These are phyloP conservation scores for Delia radicum DNA, from an alignment of 1,140 invertebrate genomes.

Conservation along the genomic window DNA sequence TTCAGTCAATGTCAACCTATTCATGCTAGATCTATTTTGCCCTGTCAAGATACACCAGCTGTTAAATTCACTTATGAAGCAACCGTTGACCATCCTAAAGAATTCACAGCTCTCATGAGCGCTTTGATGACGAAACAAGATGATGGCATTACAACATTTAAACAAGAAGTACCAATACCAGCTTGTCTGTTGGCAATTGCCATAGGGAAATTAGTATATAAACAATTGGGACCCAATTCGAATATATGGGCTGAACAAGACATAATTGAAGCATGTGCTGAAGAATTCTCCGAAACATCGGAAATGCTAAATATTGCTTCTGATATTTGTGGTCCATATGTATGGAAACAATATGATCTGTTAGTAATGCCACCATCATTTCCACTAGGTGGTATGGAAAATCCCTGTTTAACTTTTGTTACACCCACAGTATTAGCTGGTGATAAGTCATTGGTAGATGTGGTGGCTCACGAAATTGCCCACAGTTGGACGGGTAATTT, in stretches of 20 bases:
- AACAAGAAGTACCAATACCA: constrained; percentile 75
- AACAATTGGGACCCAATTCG: constrained; percentile 75
- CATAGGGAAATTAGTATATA: constrained; percentile 77
- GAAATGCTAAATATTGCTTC: constrained; percentile 82
- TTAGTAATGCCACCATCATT: constrained; percentile 91
- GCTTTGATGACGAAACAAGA: constrained; percentile 64
- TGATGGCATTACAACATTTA: constrained; percentile 63
- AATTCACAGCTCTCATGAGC: constrained; percentile 87
- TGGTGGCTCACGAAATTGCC: constrained; percentile 92
- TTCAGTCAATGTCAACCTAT: constrained; percentile 94
- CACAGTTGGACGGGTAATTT: constrained; percentile 97
- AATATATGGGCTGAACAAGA: constrained; percentile 89
- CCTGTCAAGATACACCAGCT: constrained; percentile 93
- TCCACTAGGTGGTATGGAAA: constrained; percentile 96
- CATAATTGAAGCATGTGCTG: constrained; percentile 78
- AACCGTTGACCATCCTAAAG: constrained; percentile 72
- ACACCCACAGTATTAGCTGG: constrained; percentile 91
- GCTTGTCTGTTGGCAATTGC: constrained; percentile 84
- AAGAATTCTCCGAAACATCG: constrained; percentile 88
- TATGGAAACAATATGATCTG: constrained; percentile 87
- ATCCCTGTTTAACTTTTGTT: constrained; percentile 93
- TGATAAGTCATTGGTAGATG: constrained; percentile 82
- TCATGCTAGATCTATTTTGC: constrained; percentile 82
- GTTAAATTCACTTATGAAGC: constrained; percentile 88
- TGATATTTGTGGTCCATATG: constrained; percentile 75